Conservation (phyloP, 2,797 vertebrate species). For the Cynopterus sphinx region DNA sequence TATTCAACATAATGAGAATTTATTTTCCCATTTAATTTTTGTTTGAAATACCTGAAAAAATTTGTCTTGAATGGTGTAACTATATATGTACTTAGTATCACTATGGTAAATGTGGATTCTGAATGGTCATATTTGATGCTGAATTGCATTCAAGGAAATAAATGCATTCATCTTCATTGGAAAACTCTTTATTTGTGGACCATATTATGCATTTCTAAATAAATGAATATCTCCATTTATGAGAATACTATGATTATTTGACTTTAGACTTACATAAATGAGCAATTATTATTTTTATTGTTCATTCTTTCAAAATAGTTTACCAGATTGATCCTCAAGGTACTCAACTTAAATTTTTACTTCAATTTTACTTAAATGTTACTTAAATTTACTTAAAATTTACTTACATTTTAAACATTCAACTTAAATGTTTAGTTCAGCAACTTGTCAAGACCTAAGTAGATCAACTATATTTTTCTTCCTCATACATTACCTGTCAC, state of each 20-base stretch:
- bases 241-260: neutral
- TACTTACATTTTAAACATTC: too few species aligned
- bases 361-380: too few species aligned
- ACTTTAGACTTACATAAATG: neutral
- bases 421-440: neutral
- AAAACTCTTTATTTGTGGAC: neutral
- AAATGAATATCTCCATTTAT: neutral
- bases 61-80: neutral
- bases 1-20: neutral
- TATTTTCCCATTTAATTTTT: neutral
- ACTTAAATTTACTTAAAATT: too few species aligned
- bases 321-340: neutral
- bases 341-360: neutral
- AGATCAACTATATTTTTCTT: neutral
- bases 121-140: neutral
- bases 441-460: neutral
- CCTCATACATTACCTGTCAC: neutral
- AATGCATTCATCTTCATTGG: neutral
- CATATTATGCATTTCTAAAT: neutral
- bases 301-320: neutral
- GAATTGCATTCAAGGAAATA: neutral
- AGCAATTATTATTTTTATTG: neutral
- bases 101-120: neutral
- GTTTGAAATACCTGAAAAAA: neutral
- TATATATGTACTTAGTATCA: neutral